A percentile compares a stretch with the other conserved stretches of the same genome.
Evolutionary conservation across 2,113 vertebrate genomes (phyloP).

Genomic region (Beaufortia kweichowensis): DNA sequence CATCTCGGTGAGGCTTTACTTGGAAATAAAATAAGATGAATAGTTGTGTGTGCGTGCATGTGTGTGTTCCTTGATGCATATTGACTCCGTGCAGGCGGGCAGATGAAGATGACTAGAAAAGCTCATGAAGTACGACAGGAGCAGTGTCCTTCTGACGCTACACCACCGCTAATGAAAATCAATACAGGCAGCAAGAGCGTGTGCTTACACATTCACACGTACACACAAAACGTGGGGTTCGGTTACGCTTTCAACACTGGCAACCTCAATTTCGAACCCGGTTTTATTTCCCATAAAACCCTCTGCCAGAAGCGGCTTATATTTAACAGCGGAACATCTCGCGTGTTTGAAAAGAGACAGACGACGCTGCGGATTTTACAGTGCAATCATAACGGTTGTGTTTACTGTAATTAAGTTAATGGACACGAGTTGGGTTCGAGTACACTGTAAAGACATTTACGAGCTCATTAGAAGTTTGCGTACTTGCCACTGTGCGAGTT

Average conservation of each 20-base stretch:
- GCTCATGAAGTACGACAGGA: constrained; percentile 75
- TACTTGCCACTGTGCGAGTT: constrained; percentile 33
- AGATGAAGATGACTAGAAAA: constrained; percentile 69
- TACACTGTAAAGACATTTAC: constrained; percentile 49
- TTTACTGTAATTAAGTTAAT: constrained; percentile 47
- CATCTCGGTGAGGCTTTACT: constrained; percentile 11
- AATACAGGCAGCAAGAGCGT: constrained; percentile 58
- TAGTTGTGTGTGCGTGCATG: neutral
- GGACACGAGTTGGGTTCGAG: constrained; percentile 31
- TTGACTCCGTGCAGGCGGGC: constrained; percentile 33
- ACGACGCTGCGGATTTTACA: constrained; percentile 17
- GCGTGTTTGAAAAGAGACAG: neutral
- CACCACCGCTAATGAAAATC: constrained; percentile 78
- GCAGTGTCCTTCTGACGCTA: constrained; percentile 64
- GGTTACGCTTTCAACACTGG: constrained; percentile 20
- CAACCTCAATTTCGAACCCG: neutral
- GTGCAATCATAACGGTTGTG: constrained; percentile 36
- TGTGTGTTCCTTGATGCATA: constrained; percentile 37
- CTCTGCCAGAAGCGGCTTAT: neutral
- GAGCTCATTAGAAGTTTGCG: constrained; percentile 53
- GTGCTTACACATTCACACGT: neutral
- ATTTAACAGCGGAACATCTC: constrained; percentile 6
- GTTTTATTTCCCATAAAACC: constrained; percentile 6
- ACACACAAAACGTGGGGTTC: constrained; percentile 15
- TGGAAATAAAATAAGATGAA: constrained; percentile 14